phyloP scores from a whole-genome alignment of 2,888 invertebrate genomes.

The Acronicta psi region DNA sequence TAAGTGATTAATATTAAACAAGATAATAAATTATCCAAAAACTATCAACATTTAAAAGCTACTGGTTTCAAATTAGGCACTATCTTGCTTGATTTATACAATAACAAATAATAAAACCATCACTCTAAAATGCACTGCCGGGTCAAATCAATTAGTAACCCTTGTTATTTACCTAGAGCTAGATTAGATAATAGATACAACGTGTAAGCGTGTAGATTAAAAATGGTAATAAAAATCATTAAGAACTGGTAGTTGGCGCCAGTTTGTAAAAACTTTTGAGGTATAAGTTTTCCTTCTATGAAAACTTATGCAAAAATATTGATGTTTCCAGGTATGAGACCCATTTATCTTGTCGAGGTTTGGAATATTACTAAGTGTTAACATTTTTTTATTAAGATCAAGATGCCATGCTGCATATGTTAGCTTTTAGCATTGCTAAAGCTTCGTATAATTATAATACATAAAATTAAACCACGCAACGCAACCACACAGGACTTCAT shows the following conservation, averaged over 20 bases:
- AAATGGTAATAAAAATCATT: conserved; percentile 23
- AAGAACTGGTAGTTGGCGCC: conserved; percentile 57
- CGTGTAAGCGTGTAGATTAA: conserved; percentile 21
- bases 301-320: conserved; percentile 26
- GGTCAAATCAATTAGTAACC: conserved; percentile 37
- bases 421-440: conserved; percentile 10
- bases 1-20: conserved; percentile 18
- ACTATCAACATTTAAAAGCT: conserved; percentile 11
- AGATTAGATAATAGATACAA: neutral
- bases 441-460: too few relatives aligned
- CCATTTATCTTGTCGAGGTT: conserved; percentile 22
- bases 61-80: neutral
- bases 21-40: conserved; percentile 19
- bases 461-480: too few relatives aligned
- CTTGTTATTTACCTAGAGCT: conserved; percentile 6
- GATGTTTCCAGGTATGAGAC: conserved; percentile 26
- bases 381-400: neutral
- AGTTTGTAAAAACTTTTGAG: conserved; percentile 38
- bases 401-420: neutral
- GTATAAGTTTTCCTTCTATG: conserved; percentile 29
- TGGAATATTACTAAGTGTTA: conserved; percentile 17
- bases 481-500: too few relatives aligned
- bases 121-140: conserved; percentile 15
- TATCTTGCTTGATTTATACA: conserved; percentile 4
- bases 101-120: conserved; percentile 11